Percentiles rank a stretch among this genome's conserved stretches.
These are phyloP conservation scores for Chelonus insularis DNA, from an alignment of 1,140 invertebrate genomes.

Conservation along the genomic window DNA sequence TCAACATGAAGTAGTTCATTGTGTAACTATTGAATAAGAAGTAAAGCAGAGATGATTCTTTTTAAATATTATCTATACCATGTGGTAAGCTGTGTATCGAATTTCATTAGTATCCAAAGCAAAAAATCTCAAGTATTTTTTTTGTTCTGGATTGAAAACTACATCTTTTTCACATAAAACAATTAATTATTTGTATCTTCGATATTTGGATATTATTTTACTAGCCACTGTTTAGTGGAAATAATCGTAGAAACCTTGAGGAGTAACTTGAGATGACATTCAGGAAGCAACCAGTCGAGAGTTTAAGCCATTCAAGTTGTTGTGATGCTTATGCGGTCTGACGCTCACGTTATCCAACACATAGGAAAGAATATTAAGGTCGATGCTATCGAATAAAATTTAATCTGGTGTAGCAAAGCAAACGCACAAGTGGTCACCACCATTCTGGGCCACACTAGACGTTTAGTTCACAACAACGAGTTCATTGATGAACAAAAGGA, in stretches of 20 bases:
- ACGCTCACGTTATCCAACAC: slow-evolving; percentile 11
- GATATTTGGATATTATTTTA: neutral
- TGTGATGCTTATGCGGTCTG: slow-evolving; percentile 20
- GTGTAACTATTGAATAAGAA: too few species aligned
- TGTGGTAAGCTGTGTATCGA: too few species aligned
- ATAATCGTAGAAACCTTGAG: slow-evolving; percentile 7
- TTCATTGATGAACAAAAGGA: slow-evolving; percentile 20
- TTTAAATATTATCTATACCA: too few species aligned
- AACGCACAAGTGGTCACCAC: slow-evolving; percentile 18
- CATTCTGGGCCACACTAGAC: slow-evolving; percentile 20
- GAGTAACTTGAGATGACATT: slow-evolving; percentile 5
- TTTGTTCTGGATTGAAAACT: too few species aligned
- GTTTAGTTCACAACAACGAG: slow-evolving; percentile 15
- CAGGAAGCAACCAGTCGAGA: slow-evolving; percentile 11
- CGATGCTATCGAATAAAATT: slow-evolving; percentile 28
- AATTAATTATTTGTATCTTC: neutral
- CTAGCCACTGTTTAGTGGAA: neutral
- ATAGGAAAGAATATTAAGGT: slow-evolving; percentile 17
- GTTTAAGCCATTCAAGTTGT: slow-evolving; percentile 15
- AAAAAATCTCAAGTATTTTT: too few species aligned
- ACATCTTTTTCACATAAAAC: neutral
- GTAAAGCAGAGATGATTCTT: too few species aligned
- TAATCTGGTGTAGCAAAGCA: slow-evolving; percentile 23
- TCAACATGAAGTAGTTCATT: too few species aligned
- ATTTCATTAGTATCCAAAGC: too few species aligned